Base-by-base conservation (phyloP, 1,140 invertebrate genomes). In the Hetaerina americana region DNA sequence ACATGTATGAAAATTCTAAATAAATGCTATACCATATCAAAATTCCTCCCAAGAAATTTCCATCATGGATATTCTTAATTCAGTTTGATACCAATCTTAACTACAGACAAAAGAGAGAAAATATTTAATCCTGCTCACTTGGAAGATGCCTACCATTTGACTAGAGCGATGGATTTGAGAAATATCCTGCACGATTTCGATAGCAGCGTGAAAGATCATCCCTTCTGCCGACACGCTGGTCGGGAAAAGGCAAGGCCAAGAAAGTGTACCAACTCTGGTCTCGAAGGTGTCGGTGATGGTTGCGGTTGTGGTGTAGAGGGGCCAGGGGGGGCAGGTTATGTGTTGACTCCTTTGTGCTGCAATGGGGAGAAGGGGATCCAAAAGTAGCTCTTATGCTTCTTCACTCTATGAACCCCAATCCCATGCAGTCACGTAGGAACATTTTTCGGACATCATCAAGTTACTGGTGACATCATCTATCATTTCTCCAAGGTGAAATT, bases 161-260 rank as follows among this genome's bases (percentile, higher is more conserved):
- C 69, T 74, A 74, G 72, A 71, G 68, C 68, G 40, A 57, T 57
- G 87, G 86, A 77, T 88, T 89, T 81, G 91, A 93, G 85, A 93
- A 94, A 83, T 92, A 92, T 75, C 91, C 92, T 73, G 91, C 92
- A 76, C 91, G 86, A 76, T 83, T 91, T 80, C 70, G 85, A 81
- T 88, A 87, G 75, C 87, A 85, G 73, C 91, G 87, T 72, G 87
- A 87, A 79, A 93, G 74, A 73, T 78, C 90, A 81, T 94, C 92
- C 72, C 92, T 84, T 75, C 92, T 83, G 73, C 92, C 92, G 77
- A 94, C 88, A 80, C 93, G 92, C 84, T 94, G 92, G 83, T 95
- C 93, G 77, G 92, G 92, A 83, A 95, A 95, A 75, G 92, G 93
- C 77, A 95, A 86, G 73, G 93, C 93, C 81, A 95, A 86, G 74